Base-by-base conservation (phyloP, 1,140 invertebrate genomes). In the Trichonephila clavipes region DNA sequence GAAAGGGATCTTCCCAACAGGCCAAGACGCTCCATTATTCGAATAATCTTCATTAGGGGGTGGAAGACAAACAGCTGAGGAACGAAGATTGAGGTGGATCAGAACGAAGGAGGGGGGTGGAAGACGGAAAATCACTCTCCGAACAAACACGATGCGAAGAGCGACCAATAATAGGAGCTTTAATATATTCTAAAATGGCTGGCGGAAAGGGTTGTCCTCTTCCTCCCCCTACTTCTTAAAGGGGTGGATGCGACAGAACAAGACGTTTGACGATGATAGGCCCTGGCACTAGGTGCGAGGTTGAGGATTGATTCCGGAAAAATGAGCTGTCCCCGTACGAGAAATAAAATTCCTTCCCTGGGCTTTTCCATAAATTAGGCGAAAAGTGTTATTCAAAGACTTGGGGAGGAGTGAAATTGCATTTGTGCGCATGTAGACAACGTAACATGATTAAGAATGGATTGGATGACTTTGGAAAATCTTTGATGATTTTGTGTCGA, bases 341-440 rank as follows among this genome's bases (percentile, higher is more conserved):
- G 83, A 69, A 69, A 69, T 69, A 64, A 34, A 34, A 59, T 66
- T 69, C 87, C 72, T 18, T 77, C 34, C 14, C 18, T 34, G 19
- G 58, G 28, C n/a, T 19, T 64, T 77, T 89, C 88, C 88, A 77
- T 89, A 89, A 89, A 89, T 89, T 89, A 89, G 44, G 40, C 24
- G 66, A 77, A 77, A 77, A 77, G 44, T 69, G 44, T 86, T 86
- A 86, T 82, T 82, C 77, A 10, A 51, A 40, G 77, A 82, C 77
- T 82, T 21, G 28, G 40, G 16, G 1, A 44, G 7, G 40, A 21
- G 18, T 82, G 44, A 82, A 82, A 82, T 82, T 34, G 34, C 24
- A 51, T 69, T 69, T 28, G 66, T 10, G 51, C 7, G 51, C n/a
- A 7, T 28, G n/a, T 24, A 21, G 66, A 69, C 66, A 69, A 69